A percentile compares a stretch with the other conserved stretches of the same genome.
phyloP scores from a whole-genome alignment of 2,797 vertebrate species.

The Macropodus opercularis region DNA sequence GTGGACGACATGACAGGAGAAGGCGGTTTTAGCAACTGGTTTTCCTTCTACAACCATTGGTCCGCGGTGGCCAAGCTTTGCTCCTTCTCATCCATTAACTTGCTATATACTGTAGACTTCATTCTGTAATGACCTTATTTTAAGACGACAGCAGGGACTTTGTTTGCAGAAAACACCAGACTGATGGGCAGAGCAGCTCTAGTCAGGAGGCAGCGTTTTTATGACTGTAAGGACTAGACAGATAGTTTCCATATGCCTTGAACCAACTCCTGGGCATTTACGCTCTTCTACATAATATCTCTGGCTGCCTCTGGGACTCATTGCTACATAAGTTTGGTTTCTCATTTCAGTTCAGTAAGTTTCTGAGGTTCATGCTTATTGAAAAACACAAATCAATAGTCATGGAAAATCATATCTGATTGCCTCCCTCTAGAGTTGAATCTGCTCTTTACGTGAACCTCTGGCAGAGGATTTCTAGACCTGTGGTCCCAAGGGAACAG shows the following conservation, averaged over 20 bases:
- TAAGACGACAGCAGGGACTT: constrained; percentile 8
- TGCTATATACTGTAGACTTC: not conserved
- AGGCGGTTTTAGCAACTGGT: no score
- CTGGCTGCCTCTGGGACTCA: constrained; percentile 35
- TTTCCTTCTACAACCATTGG: no score
- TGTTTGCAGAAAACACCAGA: constrained; percentile 24
- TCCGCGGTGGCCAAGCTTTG: constrained; percentile 60
- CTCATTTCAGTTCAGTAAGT: constrained; percentile 41
- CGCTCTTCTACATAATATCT: constrained; percentile 23
- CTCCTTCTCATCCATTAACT: constrained; percentile 45
- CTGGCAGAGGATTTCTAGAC: constrained; percentile 26
- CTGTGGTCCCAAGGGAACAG: constrained; percentile 36
- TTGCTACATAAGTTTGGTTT: constrained; percentile 40
- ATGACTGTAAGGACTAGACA: constrained; percentile 4
- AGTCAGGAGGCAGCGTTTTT: constrained; percentile 21
- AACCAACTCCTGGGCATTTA: constrained; percentile 18
- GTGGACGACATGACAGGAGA: no score
- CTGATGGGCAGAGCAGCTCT: constrained; percentile 18
- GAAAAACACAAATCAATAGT: constrained; percentile 67
- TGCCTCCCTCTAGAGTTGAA: constrained; percentile 43
- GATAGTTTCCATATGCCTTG: constrained; percentile 9
- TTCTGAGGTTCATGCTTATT: constrained; percentile 47
- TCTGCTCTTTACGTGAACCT: constrained; percentile 24
- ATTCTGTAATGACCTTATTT: constrained; percentile 9
- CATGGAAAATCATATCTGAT: constrained; percentile 31